phyloP scores from a whole-genome alignment of 2,113 vertebrate species.

The Pluvialis apricaria region DNA sequence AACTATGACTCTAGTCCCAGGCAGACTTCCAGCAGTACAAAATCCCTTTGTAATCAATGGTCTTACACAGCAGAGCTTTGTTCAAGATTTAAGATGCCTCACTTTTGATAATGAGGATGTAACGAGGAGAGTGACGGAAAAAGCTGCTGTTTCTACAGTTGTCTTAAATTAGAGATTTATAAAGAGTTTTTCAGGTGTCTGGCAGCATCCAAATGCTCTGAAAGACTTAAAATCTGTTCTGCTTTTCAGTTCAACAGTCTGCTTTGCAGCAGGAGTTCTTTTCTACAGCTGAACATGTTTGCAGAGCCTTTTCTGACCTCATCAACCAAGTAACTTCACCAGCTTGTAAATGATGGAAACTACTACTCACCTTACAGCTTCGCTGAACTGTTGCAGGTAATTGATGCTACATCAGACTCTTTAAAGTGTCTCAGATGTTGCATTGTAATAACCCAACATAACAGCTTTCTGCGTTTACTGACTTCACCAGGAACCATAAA shows the following conservation, averaged over 20 bases:
- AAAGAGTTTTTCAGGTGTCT: not conserved
- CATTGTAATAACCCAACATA: not conserved
- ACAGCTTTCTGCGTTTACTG: not conserved
- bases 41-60: not conserved
- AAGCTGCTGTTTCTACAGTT: not conserved
- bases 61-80: not conserved
- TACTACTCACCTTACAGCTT: not conserved
- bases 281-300: constrained; percentile 70
- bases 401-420: not conserved
- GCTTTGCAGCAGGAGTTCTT: constrained; percentile 64
- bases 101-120: not conserved
- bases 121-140: not conserved
- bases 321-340: constrained; percentile 68
- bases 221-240: not conserved
- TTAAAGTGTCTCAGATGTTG: not conserved
- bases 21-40: not conserved
- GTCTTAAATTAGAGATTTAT: not conserved
- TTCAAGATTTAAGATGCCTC: not conserved
- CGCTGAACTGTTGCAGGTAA: constrained; percentile 4
- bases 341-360: constrained; percentile 33
- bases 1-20: not conserved
- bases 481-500: not conserved
- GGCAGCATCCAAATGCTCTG: not conserved
- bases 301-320: constrained; percentile 72
- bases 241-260: constrained; percentile 66